These are phyloP conservation scores for Dunckerocampus dactyliophorus DNA, from an alignment of 2,113 vertebrate genomes.

Conservation along the genomic window DNA sequence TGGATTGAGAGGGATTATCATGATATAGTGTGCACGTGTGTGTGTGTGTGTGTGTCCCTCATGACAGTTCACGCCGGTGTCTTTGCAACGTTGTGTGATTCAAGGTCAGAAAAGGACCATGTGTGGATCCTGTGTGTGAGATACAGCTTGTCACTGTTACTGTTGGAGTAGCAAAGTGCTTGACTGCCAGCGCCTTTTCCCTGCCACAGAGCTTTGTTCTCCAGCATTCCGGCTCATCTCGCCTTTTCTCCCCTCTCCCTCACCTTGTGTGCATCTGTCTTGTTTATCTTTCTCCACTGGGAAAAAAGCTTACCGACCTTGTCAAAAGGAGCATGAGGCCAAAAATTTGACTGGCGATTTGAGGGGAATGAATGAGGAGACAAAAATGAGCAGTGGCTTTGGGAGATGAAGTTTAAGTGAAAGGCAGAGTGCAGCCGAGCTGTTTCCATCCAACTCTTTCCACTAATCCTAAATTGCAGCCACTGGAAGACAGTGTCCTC, in stretches of 20 bases:
- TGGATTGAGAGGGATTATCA: slow-evolving; percentile 54
- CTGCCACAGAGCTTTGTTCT: slow-evolving; percentile 24
- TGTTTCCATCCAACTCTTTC: slow-evolving; percentile 68
- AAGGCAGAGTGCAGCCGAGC: slow-evolving; percentile 46
- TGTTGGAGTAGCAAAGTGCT: slow-evolving; percentile 29
- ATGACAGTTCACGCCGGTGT: slow-evolving; percentile 20
- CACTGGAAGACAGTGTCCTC: slow-evolving; percentile 65
- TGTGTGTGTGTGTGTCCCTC: slow-evolving; percentile 5
- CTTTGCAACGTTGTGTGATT: slow-evolving; percentile 16
- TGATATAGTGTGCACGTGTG: slow-evolving; percentile 32
- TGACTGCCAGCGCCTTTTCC: slow-evolving; percentile 43
- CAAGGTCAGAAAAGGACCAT: slow-evolving; percentile 17
- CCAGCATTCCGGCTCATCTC: slow-evolving; percentile 43
- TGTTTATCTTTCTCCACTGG: slow-evolving; percentile 52
- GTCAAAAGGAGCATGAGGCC: slow-evolving; percentile 32
- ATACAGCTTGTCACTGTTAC: slow-evolving; percentile 25
- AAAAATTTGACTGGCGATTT: slow-evolving; percentile 54
- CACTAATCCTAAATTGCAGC: slow-evolving; percentile 69
- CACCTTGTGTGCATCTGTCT: slow-evolving; percentile 41
- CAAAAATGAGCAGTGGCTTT: slow-evolving; percentile 39
- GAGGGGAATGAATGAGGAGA: slow-evolving; percentile 47
- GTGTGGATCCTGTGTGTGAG: slow-evolving; percentile 10
- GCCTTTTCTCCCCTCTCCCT: slow-evolving; percentile 17
- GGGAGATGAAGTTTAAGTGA: slow-evolving; percentile 35
- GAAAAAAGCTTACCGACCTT: slow-evolving; percentile 29